phyloP scores from a whole-genome alignment of 23 tunicate species.

The Aplidium turbinatum region DNA sequence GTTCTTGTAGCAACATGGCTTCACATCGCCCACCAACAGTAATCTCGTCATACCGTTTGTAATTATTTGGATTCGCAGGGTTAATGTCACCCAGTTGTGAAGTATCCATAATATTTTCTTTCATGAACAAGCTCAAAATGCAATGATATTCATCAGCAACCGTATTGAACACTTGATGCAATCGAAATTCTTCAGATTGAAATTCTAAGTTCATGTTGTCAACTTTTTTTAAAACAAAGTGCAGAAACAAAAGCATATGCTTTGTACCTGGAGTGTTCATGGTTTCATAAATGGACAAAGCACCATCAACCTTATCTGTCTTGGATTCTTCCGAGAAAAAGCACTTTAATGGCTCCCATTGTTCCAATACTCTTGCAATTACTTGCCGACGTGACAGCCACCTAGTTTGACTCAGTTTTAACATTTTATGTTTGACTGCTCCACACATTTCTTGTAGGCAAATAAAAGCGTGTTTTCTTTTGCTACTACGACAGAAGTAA shows the following conservation, averaged over 20 bases:
- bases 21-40: constrained; percentile 12
- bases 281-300: neutral
- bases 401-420: neutral
- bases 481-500: neutral
- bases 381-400: neutral
- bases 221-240: too few relatives aligned
- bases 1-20: constrained; percentile 5
- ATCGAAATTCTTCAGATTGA: constrained; percentile 15
- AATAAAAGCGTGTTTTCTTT: neutral
- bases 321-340: neutral
- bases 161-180: constrained; percentile 2
- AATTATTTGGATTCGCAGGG: constrained; percentile 1
- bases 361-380: neutral
- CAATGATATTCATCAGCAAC: constrained; percentile 2
- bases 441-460: neutral
- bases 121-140: neutral
- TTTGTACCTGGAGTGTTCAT: neutral
- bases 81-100: neutral
- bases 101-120: neutral
- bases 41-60: constrained; percentile 1
- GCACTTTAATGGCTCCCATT: neutral
- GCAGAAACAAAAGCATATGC: neutral
- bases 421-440: neutral
- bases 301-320: constrained; percentile 1
- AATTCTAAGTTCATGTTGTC: too few relatives aligned